phyloP scores from a whole-genome alignment of 2,113 vertebrate species.

The Alosa alosa region DNA sequence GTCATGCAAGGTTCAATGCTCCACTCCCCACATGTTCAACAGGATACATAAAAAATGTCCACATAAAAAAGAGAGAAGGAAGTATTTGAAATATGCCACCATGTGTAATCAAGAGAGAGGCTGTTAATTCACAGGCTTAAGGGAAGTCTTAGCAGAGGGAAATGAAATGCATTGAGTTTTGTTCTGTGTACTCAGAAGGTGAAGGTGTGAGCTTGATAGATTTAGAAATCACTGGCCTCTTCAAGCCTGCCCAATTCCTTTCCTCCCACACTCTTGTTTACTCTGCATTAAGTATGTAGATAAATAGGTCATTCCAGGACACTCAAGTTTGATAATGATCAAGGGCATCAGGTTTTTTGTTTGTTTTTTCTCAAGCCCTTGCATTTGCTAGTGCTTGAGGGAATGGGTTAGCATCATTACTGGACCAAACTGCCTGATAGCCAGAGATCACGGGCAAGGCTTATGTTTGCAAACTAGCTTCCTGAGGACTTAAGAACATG shows the following conservation, averaged over 20 bases:
- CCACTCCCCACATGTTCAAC: neutral
- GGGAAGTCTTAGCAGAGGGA: neutral
- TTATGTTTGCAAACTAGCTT: neutral
- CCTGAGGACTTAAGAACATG: neutral
- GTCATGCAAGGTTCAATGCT: neutral
- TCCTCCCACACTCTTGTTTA: neutral
- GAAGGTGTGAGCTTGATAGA: neutral
- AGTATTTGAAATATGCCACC: neutral
- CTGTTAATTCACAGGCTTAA: neutral
- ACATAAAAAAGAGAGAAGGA: neutral
- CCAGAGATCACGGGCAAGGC: neutral
- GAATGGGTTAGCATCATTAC: neutral
- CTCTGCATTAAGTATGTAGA: neutral
- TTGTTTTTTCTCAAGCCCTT: neutral
- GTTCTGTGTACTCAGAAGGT: neutral
- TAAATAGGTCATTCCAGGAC: neutral
- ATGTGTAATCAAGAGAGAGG: neutral
- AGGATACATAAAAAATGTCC: neutral
- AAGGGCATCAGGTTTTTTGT: neutral
- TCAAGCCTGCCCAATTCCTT: neutral
- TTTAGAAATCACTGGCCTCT: neutral
- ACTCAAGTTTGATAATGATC: neutral
- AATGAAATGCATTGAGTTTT: slow-evolving; percentile 1
- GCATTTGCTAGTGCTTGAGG: neutral
- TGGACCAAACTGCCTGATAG: neutral